Percentiles rank a stretch among this genome's conserved stretches.
Conservation (phyloP, 1,140 invertebrate genomes). For the Belonocnema kinseyi region DNA sequence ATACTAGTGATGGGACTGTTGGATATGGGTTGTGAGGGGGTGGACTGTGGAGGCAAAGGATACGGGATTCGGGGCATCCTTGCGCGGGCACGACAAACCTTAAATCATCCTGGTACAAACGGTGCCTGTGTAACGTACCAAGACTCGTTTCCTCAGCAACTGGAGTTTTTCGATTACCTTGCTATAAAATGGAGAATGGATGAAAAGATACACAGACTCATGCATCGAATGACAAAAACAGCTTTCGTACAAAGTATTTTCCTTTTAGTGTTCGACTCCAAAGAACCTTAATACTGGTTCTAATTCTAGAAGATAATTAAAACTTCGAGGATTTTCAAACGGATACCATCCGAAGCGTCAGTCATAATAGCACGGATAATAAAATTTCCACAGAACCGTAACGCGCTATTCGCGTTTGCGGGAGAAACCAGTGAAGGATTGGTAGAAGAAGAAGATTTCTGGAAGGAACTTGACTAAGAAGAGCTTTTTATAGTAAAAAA, state of each 20-base stretch:
- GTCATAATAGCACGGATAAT: slow-evolving; percentile 73
- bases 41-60: not conserved
- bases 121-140: not conserved
- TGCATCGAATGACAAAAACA: too few relatives aligned
- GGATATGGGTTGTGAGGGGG: not conserved
- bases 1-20: not conserved
- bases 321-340: slow-evolving; percentile 41
- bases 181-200: too few relatives aligned
- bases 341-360: slow-evolving; percentile 68
- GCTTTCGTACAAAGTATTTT: too few relatives aligned
- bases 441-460: slow-evolving; percentile 43
- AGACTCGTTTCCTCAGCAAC: not conserved
- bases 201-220: too few relatives aligned
- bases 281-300: too few relatives aligned
- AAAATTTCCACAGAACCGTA: slow-evolving; percentile 70
- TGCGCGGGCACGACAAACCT: slow-evolving; percentile 3
- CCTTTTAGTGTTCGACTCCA: too few relatives aligned
- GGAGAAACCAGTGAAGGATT: slow-evolving; percentile 65
- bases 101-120: slow-evolving; percentile 21
- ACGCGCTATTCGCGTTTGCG: slow-evolving; percentile 72
- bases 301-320: too few relatives aligned
- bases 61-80: slow-evolving; percentile 21
- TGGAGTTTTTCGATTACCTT: not conserved
- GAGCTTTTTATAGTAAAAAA: slow-evolving; percentile 26
- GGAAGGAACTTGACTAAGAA: slow-evolving; percentile 51